Evolutionary conservation across 2,888 invertebrate species (phyloP).

Genomic region (Lathronympha strigana): DNA sequence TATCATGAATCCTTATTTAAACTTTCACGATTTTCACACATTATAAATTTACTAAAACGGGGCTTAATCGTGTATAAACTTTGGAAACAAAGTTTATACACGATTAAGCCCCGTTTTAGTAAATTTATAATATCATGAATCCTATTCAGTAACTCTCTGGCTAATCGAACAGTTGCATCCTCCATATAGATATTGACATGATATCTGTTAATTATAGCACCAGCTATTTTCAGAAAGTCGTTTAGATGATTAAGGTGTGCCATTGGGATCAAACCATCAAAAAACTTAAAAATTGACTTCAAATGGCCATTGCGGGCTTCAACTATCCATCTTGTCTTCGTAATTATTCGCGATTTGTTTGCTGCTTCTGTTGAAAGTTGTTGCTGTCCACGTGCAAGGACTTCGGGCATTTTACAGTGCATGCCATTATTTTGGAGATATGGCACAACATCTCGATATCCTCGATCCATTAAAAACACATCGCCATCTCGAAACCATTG

Average conservation of each 20-base stretch:
- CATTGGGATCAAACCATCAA: conserved; percentile 16
- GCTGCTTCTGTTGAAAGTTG: conserved; percentile 14
- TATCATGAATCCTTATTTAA: conserved; percentile 1
- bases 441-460: conserved; percentile 10
- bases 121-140: conserved; percentile 1
- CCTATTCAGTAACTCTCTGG: not conserved
- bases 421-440: conserved; percentile 16
- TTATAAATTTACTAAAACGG: too few relatives aligned
- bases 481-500: conserved; percentile 16
- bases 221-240: conserved; percentile 13
- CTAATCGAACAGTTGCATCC: conserved; percentile 12
- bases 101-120: too few relatives aligned
- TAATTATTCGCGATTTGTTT: conserved; percentile 6
- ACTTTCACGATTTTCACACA: too few relatives aligned
- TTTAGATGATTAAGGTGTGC: conserved; percentile 7
- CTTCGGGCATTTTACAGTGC: conserved; percentile 13
- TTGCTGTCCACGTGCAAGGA: conserved; percentile 15
- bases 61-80: too few relatives aligned
- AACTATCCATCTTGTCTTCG: conserved; percentile 14
- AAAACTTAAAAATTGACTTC: conserved; percentile 19
- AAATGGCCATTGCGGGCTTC: conserved; percentile 21
- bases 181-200: conserved; percentile 12
- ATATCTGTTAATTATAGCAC: conserved; percentile 12
- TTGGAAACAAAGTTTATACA: too few relatives aligned
- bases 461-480: conserved; percentile 18